Conservation (phyloP, 2,113 vertebrate species). For the Chionis minor region DNA sequence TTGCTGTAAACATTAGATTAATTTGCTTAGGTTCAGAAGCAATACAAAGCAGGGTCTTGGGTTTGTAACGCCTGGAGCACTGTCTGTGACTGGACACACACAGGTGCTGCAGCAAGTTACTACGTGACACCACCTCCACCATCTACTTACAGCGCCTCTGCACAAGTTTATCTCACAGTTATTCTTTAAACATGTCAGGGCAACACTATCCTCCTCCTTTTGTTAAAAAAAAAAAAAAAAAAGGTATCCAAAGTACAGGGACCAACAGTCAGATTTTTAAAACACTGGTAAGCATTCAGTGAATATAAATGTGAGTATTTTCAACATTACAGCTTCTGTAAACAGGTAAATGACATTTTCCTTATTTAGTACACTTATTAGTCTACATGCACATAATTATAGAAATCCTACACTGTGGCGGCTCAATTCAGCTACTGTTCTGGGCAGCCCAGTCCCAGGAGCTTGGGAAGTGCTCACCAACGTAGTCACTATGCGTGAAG, state of each 20-base stretch:
- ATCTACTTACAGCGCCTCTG: neutral
- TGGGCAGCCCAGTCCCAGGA: neutral
- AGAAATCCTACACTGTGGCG: neutral
- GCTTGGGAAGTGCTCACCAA: neutral
- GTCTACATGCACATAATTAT: neutral
- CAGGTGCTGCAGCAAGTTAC: neutral
- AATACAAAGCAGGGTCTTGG: neutral
- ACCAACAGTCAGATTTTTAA: neutral
- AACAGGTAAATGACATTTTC: neutral
- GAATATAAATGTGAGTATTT: neutral
- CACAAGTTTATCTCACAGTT: neutral
- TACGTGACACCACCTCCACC: neutral
- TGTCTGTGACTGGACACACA: neutral
- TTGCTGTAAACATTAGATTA: neutral
- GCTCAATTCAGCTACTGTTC: neutral
- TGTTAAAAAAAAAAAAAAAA: neutral
- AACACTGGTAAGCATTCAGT: neutral
- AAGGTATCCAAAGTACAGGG: neutral
- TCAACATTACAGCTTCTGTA: neutral
- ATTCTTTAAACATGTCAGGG: neutral
- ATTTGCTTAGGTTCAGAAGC: neutral
- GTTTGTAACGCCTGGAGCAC: neutral
- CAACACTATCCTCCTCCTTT: neutral
- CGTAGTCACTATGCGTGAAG: rapidly evolving
- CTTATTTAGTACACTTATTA: neutral